A percentile compares a stretch with the other conserved stretches of the same genome.
phyloP scores from a whole-genome alignment of 2,797 vertebrate species.

The Danionella dracula region DNA sequence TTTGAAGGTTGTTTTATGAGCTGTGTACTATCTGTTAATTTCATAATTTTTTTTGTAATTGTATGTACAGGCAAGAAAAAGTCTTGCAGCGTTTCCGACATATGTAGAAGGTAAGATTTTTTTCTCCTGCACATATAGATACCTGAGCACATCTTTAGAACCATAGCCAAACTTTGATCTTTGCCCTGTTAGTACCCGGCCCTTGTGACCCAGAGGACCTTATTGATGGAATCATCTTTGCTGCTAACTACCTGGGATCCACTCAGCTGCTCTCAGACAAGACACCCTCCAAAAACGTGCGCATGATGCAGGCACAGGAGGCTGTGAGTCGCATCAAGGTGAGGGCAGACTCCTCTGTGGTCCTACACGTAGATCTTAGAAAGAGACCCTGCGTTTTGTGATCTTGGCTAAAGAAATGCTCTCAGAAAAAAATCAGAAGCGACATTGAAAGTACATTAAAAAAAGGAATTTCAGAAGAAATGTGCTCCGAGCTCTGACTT shows the following conservation, averaged over 20 bases:
- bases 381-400: not conserved
- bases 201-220: slow-evolving; percentile 96
- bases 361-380: not conserved
- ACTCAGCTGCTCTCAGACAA: slow-evolving; percentile 95
- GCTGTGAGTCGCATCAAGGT: slow-evolving; percentile 97
- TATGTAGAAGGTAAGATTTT: slow-evolving; percentile 91
- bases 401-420: slow-evolving; percentile 18
- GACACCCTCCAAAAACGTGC: slow-evolving; percentile 93
- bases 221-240: slow-evolving; percentile 96
- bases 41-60: slow-evolving; percentile 40
- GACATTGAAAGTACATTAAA: not conserved
- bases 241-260: slow-evolving; percentile 94
- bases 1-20: no score
- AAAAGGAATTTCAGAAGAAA: not conserved
- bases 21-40: no score
- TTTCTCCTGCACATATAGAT: not conserved
- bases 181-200: slow-evolving; percentile 94
- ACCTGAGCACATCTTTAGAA: not conserved
- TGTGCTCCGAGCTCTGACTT: not conserved
- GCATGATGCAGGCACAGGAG: slow-evolving; percentile 98
- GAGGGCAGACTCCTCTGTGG: slow-evolving; percentile 32
- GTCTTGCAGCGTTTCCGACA: slow-evolving; percentile 90
- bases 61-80: slow-evolving; percentile 85
- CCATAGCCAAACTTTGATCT: not conserved
- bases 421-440: slow-evolving; percentile 7